Conservation (phyloP, 2,888 invertebrate species). For the Petrolisthes manimaculis region DNA sequence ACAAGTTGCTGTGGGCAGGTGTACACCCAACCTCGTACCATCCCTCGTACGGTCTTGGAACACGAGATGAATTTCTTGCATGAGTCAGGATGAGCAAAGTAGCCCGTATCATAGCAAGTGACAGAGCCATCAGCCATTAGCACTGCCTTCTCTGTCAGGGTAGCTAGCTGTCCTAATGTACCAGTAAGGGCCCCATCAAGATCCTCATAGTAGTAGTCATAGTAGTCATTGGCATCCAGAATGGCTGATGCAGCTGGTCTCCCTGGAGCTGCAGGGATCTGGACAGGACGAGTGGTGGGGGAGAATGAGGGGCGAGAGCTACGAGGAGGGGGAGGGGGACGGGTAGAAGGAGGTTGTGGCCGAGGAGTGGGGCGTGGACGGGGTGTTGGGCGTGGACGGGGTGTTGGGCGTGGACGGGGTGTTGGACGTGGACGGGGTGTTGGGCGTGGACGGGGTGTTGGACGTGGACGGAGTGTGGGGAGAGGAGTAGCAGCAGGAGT, state of each 20-base stretch:
- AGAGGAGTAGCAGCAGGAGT: slow-evolving; percentile 51
- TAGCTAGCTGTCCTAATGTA: slow-evolving; percentile 66
- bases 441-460: not conserved
- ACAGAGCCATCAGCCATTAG: slow-evolving; percentile 80
- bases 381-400: not conserved
- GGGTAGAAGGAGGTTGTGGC: slow-evolving; percentile 67
- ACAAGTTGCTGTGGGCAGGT: slow-evolving; percentile 87
- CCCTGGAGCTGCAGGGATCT: not conserved
- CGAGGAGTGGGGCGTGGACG: slow-evolving; percentile 1
- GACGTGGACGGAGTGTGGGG: slow-evolving; percentile 41
- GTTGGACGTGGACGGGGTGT: slow-evolving; percentile 63
- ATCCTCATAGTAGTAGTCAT: slow-evolving; percentile 75
- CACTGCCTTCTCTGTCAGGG: slow-evolving; percentile 65
- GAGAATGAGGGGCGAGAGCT: slow-evolving; percentile 58
- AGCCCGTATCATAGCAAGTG: slow-evolving; percentile 89
- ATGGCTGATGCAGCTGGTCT: slow-evolving; percentile 26
- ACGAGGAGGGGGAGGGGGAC: slow-evolving; percentile 67
- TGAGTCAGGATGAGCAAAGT: slow-evolving; percentile 90
- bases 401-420: slow-evolving; percentile 63
- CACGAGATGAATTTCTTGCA: slow-evolving; percentile 94
- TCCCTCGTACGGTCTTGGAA: slow-evolving; percentile 80
- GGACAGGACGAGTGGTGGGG: not conserved
- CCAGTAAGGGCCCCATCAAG: slow-evolving; percentile 72
- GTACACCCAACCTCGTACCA: slow-evolving; percentile 87
- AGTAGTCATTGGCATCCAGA: slow-evolving; percentile 77